These are phyloP conservation scores for Engraulis encrasicolus DNA, from an alignment of 2,113 vertebrate species.

Conservation along the genomic window DNA sequence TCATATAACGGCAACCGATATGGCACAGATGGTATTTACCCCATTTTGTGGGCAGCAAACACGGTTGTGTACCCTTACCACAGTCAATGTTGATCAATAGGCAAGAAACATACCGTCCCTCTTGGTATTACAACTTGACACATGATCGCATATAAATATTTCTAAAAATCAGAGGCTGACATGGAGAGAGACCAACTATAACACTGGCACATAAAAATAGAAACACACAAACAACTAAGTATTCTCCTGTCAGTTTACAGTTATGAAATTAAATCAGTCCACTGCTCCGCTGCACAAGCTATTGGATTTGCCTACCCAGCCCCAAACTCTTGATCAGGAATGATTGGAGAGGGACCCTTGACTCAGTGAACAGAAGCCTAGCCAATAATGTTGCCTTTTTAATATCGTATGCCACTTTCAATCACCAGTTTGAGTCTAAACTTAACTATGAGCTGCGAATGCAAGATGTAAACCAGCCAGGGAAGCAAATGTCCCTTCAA, in stretches of 20 bases:
- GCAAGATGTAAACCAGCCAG: neutral
- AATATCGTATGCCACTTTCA: neutral
- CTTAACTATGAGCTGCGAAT: neutral
- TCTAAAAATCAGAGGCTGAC: no score
- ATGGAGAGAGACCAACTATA: no score
- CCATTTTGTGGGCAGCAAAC: no score
- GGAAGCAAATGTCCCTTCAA: neutral
- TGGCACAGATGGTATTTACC: neutral
- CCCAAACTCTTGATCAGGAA: neutral
- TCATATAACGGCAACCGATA: neutral
- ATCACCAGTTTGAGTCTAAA: neutral
- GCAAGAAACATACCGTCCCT: conserved; percentile 45
- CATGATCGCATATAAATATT: no score
- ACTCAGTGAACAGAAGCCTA: neutral
- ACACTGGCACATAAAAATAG: no score
- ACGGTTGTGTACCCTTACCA: no score
- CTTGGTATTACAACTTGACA: no score
- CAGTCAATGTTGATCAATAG: neutral
- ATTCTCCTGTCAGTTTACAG: neutral
- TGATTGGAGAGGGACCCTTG: neutral
- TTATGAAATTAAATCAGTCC: conserved; percentile 62
- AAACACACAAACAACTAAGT: no score
- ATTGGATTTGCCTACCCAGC: conserved; percentile 42
- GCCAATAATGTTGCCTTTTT: neutral
- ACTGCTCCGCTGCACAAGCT: conserved; percentile 42